Conservation (phyloP, 2,888 invertebrate genomes). For the Nymphalis polychloros region DNA sequence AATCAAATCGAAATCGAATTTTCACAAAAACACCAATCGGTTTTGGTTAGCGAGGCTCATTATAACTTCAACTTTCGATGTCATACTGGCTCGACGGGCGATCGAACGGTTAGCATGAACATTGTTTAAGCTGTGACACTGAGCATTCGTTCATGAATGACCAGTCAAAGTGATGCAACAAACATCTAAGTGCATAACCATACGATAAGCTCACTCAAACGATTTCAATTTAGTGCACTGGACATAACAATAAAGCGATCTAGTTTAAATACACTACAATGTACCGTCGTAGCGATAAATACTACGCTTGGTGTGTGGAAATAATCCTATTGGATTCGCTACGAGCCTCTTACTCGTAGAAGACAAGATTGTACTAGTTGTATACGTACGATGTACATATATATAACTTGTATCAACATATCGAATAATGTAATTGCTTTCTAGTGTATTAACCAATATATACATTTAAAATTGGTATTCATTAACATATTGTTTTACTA, state of each 20-base stretch:
- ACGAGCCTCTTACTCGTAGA: not conserved
- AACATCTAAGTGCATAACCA: conserved; percentile 39
- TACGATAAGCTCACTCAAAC: conserved; percentile 35
- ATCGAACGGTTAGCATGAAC: conserved; percentile 18
- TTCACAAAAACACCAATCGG: too few species aligned
- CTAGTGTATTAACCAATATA: too few species aligned
- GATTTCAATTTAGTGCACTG: conserved; percentile 34
- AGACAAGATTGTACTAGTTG: not conserved
- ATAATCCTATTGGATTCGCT: conserved; percentile 7
- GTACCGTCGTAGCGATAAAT: not conserved
- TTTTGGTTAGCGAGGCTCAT: too few species aligned
- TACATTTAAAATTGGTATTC: too few species aligned
- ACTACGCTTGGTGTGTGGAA: conserved; percentile 4
- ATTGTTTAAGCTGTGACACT: conserved; percentile 29
- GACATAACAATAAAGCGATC: conserved; percentile 26
- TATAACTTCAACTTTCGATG: not conserved
- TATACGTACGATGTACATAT: not conserved
- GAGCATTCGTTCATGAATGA: conserved; percentile 48
- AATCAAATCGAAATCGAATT: too few species aligned
- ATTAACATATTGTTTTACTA: too few species aligned
- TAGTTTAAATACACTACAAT: conserved; percentile 15
- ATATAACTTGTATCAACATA: too few species aligned
- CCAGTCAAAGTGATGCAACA: conserved; percentile 48
- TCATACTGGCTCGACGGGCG: not conserved
- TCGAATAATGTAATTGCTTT: too few species aligned